Base-by-base conservation (phyloP, 2,888 invertebrate species). In the Resseliella maxima region DNA sequence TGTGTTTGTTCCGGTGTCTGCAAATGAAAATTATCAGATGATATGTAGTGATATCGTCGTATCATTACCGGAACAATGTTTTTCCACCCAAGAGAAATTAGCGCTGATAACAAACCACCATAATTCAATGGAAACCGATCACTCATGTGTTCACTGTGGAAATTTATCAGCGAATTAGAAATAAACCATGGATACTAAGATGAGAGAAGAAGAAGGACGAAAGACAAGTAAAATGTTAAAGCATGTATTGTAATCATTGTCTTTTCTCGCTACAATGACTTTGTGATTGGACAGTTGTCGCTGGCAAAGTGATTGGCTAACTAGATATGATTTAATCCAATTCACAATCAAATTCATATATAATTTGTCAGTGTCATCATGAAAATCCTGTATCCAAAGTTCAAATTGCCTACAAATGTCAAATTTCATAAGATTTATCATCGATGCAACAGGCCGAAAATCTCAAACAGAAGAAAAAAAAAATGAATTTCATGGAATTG, bases 1-100 rank as follows among this genome's bases (percentile, higher is more conserved):
- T 41, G n/a, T 50, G 59, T 59, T 59, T 59, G 59, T 59, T 59
- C 59, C 59, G 59, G 59, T 59, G 59, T 59, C 59, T 59, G 59
- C 24, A 59, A 59, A 24, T 24, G 59, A 59, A 59, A 59, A 59
- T 59, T n/a, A 59, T 59, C 27, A 5, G 24, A 59, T 59, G 12
- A 59, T 59, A 59, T 59, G 27, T 27, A 50, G 59, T 12, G 59
- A 59, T 59, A 59, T 59, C 59, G 2, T 27, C 5, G 59, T 59
- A 3, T 24, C 59, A 59, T 59, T 59, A n/a, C 59, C 59, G 59
- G 59, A 59, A 59, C 59, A 59, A 24, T 27, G 59, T 59, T 59
- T 59, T 41, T 41, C 41, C 27, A 59, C 59, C 59, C 59, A n/a
- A 59, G 59, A 59, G 59, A 59, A 59, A 59, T 59, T 59, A 59